Conservation (phyloP, 2,888 invertebrate species). For the Epinotia brunnichana region DNA sequence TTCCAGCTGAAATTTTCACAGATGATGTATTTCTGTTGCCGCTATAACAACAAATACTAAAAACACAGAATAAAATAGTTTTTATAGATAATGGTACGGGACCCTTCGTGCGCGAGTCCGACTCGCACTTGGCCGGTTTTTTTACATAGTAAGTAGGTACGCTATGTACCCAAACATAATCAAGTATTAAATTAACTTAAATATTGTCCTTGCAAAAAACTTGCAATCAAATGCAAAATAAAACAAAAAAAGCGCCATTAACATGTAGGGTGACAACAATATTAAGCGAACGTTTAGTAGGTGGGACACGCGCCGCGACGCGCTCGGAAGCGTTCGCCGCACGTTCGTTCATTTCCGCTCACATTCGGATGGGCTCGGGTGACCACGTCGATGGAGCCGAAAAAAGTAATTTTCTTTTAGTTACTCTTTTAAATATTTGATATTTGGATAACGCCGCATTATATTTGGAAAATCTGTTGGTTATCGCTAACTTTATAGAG, state of each 20-base stretch:
- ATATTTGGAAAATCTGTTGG: too few relatives aligned
- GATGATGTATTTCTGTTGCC: too few relatives aligned
- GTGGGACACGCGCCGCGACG: slow-evolving; percentile 49
- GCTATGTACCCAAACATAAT: not conserved
- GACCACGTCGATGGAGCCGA: slow-evolving; percentile 45
- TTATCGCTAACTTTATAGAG: too few relatives aligned
- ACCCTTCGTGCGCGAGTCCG: too few relatives aligned
- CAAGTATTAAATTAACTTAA: not conserved
- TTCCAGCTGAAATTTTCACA: too few relatives aligned
- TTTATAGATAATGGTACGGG: too few relatives aligned
- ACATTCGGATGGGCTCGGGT: slow-evolving; percentile 55
- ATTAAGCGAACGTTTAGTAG: slow-evolving; percentile 51
- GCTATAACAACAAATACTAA: too few relatives aligned
- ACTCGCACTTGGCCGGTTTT: too few relatives aligned
- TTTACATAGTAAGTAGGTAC: too few relatives aligned
- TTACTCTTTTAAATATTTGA: not conserved
- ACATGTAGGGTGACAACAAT: slow-evolving; percentile 49
- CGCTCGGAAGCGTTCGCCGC: slow-evolving; percentile 60
- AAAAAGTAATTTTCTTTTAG: not conserved
- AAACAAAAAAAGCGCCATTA: slow-evolving; percentile 6
- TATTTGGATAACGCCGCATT: not conserved
- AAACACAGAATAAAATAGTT: too few relatives aligned
- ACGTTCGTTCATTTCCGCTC: slow-evolving; percentile 69
- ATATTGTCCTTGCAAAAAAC: not conserved
- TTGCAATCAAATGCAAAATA: slow-evolving; percentile 1